Base-by-base conservation (phyloP, 2,797 vertebrate species). In the Pipistrellus nathusii region DNA sequence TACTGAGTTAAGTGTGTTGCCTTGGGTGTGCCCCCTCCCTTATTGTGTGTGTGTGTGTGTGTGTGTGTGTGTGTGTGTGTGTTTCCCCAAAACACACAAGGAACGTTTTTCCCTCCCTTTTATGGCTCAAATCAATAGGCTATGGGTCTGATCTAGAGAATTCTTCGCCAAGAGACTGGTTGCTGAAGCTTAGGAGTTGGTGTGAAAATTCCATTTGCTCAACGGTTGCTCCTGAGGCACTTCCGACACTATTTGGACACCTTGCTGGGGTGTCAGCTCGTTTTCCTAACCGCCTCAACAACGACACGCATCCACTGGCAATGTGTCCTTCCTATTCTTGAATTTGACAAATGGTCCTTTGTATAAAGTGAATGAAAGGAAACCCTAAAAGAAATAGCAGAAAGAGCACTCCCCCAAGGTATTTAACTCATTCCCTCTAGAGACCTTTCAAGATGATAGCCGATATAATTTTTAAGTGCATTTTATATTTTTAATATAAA, bases 291-390 rank as follows among this genome's bases (percentile, higher is more conserved):
- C 77, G 77, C 32, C 64, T 44, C 82, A 59, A 78, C 41, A 68
- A 32, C 73, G 53, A 23, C 81, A 68, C 88, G 59, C 92, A 94
- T 18, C 76, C 71, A 77, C 30, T 85, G 85, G 92, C 78, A 35
- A 90, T 35, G 4, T 46, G 94, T 95, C 91, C 95, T 95, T 90
- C 85, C 35, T 95, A 76, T 93, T 95, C 96, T 97, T 98, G 97
- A 97, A 96, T 97, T 97, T 98, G 97, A 91, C 23, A 5, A 97
- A 94, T 23, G 72, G 59, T 17, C 57, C 95, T 96, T 95, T 94
- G 96, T 94, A 77, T 20, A 64, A 87, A 51, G 35, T 27, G 53
- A 80, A 91, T 14, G 71, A 83, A 90, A 55, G 88, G 46, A 96
- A 94, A 14, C 30, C 21, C 72, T 78, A 51, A 95, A 96, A 96